Evolutionary conservation across 2,113 vertebrate species (phyloP), one percentile per base, ranked within the genome.

Genomic region (Polypterus senegalus): DNA sequence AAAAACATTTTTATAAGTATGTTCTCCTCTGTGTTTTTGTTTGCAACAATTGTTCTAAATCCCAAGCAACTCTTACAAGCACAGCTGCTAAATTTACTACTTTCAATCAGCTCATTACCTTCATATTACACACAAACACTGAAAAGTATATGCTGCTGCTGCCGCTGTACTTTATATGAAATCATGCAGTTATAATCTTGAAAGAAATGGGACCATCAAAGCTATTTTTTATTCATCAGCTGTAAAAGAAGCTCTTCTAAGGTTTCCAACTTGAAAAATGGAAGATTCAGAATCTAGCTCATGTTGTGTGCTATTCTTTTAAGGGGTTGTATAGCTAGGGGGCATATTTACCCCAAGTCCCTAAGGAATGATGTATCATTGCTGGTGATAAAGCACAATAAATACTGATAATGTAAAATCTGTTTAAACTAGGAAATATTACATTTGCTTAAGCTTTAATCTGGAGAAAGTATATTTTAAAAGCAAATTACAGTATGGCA

Each of bases 301-400:
- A 69, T 58, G 59, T 71, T 60, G 27, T 27, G 27, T 59, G 58
- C 47, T 71, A 69, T 75, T 66, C 69, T 77, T 58, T 75, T 54
- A 77, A 75, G 78, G 71, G 73, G 68, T 73, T 77, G 69, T 58
- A 78, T 66, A 74, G 81, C 82, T 81, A 68, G 76, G 67, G 80
- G 83, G 81, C 81, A 80, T 77, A 76, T 76, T 86, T 88, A 84
- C 70, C 83, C 79, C 66, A 75, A 77, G 69, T 84, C 83, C 78
- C 81, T 62, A 65, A 80, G 83, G 81, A 85, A 69, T 71, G 66
- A 69, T 81, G 82, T 86, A 27, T 27, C 84, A 81, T 85, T 84
- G 82, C 82, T 79, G 77, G 73, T 81, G 82, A 81, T 84, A 84
- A 83, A 75, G 82, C 77, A 77, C 69, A 66, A 79, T 83, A 84